Evolutionary conservation across 53 echinoderm and acorn worm genomes (phyloP), one percentile per base, ranked within the genome.

Genomic region (Zoroaster sp.): DNA sequence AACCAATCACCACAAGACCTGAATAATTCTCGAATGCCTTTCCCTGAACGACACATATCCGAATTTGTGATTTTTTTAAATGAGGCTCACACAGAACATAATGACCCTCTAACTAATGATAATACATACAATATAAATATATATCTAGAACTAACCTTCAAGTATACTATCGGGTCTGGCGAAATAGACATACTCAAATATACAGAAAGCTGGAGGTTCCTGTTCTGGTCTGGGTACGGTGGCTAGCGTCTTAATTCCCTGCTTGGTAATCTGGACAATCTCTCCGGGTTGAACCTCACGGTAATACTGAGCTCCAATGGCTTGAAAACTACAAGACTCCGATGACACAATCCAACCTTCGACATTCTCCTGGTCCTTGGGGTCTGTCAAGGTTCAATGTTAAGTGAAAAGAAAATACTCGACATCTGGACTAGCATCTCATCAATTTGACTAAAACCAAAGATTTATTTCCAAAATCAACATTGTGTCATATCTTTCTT

Each of bases 111-210:
- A 7, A 55, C 4, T 55, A 55, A 18, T 55, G 14, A 55, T 55
- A 21, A 9, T 55, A 4, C 18, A 3, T 4, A 17, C 20, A 18
- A 18, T 4, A 55, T 7, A 23, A 40, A 15, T 39, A 73, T 38
- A 72, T 8, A 23, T 23, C 13, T 37, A 81, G 14, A 15, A 55
- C 89, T 90, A 75, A 99, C 99, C 99, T 96, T 99, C 96, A 32
- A 93, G 82, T 43, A 96, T 90, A 33, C 89, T 91, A 86, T 99
- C 99, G 18, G 99, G 96, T 69, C 99, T 94, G 40, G 95, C 92
- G 85, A 99, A 99, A 87, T 99, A 99, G 51, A 99, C 96, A 88
- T 99, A 96, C 76, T 99, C 99, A 93, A 98, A 99, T 66, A 99
- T 94, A 37, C 99, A 99, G 89, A 99, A 99, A 25, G 99, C 99